Evolutionary conservation across 35 echinoderm and acorn worm genomes (phyloP).

Genomic region (Ptychodera flava): DNA sequence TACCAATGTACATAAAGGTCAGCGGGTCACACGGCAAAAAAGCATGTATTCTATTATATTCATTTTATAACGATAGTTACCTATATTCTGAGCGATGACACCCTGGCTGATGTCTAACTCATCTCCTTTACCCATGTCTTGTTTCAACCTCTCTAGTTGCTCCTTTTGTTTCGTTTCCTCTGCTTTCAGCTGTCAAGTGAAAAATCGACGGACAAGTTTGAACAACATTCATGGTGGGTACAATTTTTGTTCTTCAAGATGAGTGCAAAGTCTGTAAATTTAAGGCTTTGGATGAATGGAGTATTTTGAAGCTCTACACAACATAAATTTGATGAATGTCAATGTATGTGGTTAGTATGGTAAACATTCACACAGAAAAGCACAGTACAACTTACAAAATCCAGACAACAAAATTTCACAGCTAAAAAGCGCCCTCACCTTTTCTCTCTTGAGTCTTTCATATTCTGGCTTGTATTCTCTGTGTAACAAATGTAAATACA

Average conservation of each 20-base stretch:
- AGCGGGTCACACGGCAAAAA: neutral
- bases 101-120: constrained; percentile 21
- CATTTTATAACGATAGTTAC: constrained; percentile 1
- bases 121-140: constrained; percentile 40
- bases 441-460: constrained; percentile 67
- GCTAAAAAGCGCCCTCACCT: constrained; percentile 22
- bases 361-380: neutral
- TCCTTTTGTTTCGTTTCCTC: constrained; percentile 44
- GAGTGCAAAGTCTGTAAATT: too few relatives aligned
- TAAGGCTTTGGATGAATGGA: too few relatives aligned
- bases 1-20: neutral
- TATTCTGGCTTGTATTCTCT: constrained; percentile 88
- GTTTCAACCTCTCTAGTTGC: constrained; percentile 62
- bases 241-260: too few relatives aligned
- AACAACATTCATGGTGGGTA: too few relatives aligned
- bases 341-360: too few relatives aligned
- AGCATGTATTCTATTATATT: neutral
- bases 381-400: neutral
- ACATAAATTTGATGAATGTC: too few relatives aligned
- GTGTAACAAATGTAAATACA: too few relatives aligned
- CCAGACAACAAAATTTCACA: neutral
- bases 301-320: too few relatives aligned
- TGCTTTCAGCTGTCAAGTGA: constrained; percentile 53
- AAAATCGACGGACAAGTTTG: too few relatives aligned
- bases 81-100: constrained; percentile 6